These are phyloP conservation scores for Lophura swinhoii DNA, from an alignment of 2,797 vertebrate genomes.

Conservation along the genomic window DNA sequence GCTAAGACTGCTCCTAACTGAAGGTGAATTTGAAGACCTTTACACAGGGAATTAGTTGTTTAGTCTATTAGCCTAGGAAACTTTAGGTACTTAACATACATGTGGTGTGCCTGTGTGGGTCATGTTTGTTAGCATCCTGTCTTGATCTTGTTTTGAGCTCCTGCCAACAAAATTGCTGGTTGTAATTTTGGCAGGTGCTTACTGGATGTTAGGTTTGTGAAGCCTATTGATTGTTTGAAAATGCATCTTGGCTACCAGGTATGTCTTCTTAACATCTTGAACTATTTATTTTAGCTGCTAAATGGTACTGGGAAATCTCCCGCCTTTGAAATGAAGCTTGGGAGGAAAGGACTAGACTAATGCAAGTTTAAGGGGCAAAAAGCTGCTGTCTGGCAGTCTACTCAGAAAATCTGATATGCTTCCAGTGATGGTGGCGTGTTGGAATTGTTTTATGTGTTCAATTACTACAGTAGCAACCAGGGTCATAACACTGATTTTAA, in stretches of 20 bases:
- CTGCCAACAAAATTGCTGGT: conserved; percentile 24
- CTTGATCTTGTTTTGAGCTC: conserved; percentile 3
- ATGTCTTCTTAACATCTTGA: not conserved
- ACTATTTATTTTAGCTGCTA: not conserved
- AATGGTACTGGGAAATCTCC: not conserved
- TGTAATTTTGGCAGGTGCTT: not conserved
- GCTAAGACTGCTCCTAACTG: not conserved
- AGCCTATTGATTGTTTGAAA: not conserved
- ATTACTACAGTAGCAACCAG: not conserved
- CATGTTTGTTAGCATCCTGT: conserved; percentile 14
- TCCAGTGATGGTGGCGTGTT: not conserved
- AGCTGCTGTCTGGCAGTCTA: not conserved
- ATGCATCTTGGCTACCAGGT: not conserved
- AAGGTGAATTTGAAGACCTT: not conserved
- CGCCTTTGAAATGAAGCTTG: not conserved
- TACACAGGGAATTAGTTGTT: not conserved
- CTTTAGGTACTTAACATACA: not conserved
- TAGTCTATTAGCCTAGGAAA: not conserved
- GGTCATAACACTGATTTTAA: fast-evolving
- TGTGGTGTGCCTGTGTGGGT: not conserved
- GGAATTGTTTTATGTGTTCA: not conserved
- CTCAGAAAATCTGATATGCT: not conserved
- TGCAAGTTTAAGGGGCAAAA: not conserved
- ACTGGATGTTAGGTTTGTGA: conserved; percentile 5
- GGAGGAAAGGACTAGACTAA: not conserved